Percentiles rank a stretch among this genome's conserved stretches.
Conservation (phyloP, 2,113 vertebrate genomes). For the Pycnonotus jocosus region DNA sequence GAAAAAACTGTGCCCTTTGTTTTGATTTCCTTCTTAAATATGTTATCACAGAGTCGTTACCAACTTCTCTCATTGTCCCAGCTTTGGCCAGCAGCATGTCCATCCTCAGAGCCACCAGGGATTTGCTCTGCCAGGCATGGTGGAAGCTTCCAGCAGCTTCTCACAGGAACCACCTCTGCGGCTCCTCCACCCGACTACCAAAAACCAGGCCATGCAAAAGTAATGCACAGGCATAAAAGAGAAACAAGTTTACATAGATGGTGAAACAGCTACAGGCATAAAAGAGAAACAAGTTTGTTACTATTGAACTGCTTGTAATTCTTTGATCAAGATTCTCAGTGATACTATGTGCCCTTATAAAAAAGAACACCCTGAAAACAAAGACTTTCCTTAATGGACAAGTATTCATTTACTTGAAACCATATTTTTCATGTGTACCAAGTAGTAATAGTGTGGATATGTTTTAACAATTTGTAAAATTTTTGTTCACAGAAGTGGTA, state of each 20-base stretch:
- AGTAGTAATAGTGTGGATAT: neutral
- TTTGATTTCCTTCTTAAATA: neutral
- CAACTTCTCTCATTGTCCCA: neutral
- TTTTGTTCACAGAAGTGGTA: neutral
- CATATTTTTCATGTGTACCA: neutral
- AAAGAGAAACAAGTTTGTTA: neutral
- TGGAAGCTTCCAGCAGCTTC: neutral
- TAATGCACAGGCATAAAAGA: neutral
- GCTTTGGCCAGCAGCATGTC: neutral
- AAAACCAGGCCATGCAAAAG: neutral
- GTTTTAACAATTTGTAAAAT: neutral
- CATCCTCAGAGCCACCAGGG: neutral
- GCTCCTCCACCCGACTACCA: rapidly evolving
- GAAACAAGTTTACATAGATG: neutral
- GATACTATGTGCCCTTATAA: neutral
- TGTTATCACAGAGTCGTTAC: neutral
- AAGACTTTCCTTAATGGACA: neutral
- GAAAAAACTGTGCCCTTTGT: neutral
- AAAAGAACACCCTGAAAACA: neutral
- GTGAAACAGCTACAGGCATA: neutral
- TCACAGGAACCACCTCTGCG: neutral
- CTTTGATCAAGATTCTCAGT: neutral
- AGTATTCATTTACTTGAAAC: neutral
- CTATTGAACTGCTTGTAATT: neutral
- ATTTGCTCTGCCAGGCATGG: neutral